These are phyloP conservation scores for Crotophaga sulcirostris DNA, from an alignment of 2,113 vertebrate species.

Conservation along the genomic window DNA sequence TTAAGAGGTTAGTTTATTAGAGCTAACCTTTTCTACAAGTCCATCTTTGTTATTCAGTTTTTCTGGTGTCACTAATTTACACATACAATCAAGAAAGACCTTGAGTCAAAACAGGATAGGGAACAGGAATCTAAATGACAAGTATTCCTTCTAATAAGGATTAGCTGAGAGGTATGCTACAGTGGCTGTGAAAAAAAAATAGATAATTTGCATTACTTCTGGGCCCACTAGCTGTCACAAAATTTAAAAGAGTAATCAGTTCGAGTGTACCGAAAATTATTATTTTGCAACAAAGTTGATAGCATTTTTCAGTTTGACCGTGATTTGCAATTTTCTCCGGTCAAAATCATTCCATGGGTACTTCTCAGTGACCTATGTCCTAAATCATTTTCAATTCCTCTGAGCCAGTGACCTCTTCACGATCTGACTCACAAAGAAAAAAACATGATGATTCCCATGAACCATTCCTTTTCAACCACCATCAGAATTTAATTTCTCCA, in stretches of 20 bases:
- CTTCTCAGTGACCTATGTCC: constrained; percentile 26
- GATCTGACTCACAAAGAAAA: constrained; percentile 45
- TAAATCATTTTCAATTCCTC: constrained; percentile 49
- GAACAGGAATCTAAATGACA: neutral
- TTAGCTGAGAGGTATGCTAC: neutral
- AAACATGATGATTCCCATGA: neutral
- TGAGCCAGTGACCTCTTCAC: constrained; percentile 41
- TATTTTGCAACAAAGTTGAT: constrained; percentile 20
- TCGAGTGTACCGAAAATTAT: constrained; percentile 1
- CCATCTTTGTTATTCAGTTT: neutral
- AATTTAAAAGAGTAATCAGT: constrained; percentile 14
- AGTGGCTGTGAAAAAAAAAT: neutral
- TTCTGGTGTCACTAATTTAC: constrained; percentile 40
- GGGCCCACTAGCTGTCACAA: neutral
- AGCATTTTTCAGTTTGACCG: constrained; percentile 18
- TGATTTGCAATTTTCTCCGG: constrained; percentile 39
- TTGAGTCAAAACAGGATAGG: constrained; percentile 1
- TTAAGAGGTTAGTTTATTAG: constrained; percentile 8
- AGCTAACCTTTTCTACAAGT: constrained; percentile 6
- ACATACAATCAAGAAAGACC: neutral
- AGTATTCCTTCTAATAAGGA: neutral
- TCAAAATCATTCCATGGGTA: constrained; percentile 29
- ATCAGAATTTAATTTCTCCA: constrained; percentile 16
- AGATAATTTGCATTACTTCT: neutral
- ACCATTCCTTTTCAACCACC: neutral